Evolutionary conservation across 2,888 invertebrate species (phyloP).

Genomic region (Cyclophora albipunctata): DNA sequence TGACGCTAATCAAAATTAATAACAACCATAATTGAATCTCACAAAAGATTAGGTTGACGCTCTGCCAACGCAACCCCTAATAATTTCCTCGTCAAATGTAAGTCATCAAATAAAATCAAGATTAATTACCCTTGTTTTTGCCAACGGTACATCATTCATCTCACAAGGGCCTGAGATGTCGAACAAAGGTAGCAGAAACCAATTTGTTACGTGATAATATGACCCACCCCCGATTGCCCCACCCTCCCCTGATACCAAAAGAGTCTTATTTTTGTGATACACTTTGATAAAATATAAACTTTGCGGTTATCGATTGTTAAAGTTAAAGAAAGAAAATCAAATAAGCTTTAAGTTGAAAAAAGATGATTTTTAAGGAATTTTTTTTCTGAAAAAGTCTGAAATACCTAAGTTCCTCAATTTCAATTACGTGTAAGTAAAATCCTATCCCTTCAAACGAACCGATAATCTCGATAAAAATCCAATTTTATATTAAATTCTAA

Average conservation of each 20-base stretch:
- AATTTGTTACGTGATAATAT: conserved; percentile 76
- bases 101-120: background rate
- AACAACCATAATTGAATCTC: too few relatives aligned
- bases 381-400: too few relatives aligned
- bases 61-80: too few relatives aligned
- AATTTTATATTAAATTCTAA: conserved; percentile 16
- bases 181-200: conserved; percentile 74
- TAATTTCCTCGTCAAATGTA: too few relatives aligned
- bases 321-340: conserved; percentile 4
- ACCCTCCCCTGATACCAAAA: conserved; percentile 34
- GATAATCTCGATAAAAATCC: background rate
- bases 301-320: conserved; percentile 17
- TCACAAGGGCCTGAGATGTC: conserved; percentile 49
- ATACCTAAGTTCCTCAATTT: too few relatives aligned
- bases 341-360: background rate
- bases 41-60: too few relatives aligned
- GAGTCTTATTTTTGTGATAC: conserved; percentile 42
- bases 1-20: too few relatives aligned
- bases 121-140: conserved; percentile 17
- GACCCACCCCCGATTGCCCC: conserved; percentile 32
- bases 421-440: too few relatives aligned
- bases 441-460: too few relatives aligned
- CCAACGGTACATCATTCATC: conserved; percentile 50
- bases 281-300: conserved; percentile 29
- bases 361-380: background rate